phyloP scores from a whole-genome alignment of 2,888 invertebrate species.

The Euproctis similis region DNA sequence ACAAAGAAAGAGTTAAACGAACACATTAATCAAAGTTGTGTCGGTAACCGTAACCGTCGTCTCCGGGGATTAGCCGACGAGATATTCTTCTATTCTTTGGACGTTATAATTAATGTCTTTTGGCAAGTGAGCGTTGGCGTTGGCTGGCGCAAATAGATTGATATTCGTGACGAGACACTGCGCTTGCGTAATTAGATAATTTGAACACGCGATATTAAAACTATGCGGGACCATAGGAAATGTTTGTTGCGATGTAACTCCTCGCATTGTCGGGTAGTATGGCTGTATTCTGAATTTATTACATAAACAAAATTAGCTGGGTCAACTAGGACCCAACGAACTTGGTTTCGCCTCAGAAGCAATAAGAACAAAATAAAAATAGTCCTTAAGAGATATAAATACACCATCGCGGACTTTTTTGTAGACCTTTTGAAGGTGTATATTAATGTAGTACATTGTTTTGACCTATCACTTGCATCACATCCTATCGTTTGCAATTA shows the following conservation, averaged over 20 bases:
- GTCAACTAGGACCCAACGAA: too few relatives aligned
- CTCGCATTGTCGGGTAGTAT: constrained; percentile 44
- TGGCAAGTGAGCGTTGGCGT: constrained; percentile 66
- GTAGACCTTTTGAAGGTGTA: too few relatives aligned
- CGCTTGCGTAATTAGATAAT: constrained; percentile 61
- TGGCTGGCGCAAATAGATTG: constrained; percentile 53
- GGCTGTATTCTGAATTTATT: too few relatives aligned
- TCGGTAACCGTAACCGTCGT: constrained; percentile 69
- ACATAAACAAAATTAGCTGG: too few relatives aligned
- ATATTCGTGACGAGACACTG: constrained; percentile 50
- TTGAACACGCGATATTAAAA: constrained; percentile 50
- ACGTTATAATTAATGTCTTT: constrained; percentile 71
- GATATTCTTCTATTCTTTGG: constrained; percentile 73
- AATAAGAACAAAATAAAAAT: too few relatives aligned
- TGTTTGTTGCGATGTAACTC: constrained; percentile 44
- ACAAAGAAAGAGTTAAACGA: constrained; percentile 65
- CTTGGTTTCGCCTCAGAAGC: too few relatives aligned
- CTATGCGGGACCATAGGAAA: constrained; percentile 50
- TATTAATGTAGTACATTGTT: too few relatives aligned
- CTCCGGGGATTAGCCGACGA: constrained; percentile 67
- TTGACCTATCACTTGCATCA: too few relatives aligned
- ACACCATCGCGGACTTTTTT: too few relatives aligned
- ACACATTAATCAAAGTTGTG: constrained; percentile 71
- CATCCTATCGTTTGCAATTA: too few relatives aligned
- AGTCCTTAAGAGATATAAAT: too few relatives aligned